phyloP scores from a whole-genome alignment of 2,888 invertebrate species.

The Pammene fasciana region DNA sequence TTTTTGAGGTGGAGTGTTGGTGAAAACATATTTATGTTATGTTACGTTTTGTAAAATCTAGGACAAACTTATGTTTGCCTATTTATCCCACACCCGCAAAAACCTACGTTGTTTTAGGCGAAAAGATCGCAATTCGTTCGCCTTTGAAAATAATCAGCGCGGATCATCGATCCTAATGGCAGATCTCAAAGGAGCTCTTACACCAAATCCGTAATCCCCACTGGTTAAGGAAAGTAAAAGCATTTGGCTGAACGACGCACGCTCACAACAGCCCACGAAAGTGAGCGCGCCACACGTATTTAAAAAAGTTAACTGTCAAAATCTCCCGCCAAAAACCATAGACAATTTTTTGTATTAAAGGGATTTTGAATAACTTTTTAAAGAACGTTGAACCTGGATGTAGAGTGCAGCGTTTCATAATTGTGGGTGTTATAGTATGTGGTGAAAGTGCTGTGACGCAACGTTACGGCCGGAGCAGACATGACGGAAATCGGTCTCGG shows the following conservation, averaged over 20 bases:
- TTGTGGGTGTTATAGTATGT: slow-evolving; percentile 62
- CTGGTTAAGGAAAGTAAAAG: slow-evolving; percentile 80
- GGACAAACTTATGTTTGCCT: no score
- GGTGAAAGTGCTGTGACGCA: slow-evolving; percentile 81
- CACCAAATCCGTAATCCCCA: slow-evolving; percentile 62
- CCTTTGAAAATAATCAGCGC: not conserved
- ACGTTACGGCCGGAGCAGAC: slow-evolving; percentile 72
- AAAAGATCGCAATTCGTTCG: not conserved
- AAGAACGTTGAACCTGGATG: slow-evolving; percentile 72
- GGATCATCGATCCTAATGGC: slow-evolving; percentile 17
- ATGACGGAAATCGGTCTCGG: slow-evolving; percentile 75
- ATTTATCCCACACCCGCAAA: not conserved
- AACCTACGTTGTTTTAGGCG: not conserved
- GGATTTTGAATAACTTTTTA: slow-evolving; percentile 53
- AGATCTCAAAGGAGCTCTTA: slow-evolving; percentile 26
- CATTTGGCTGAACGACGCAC: slow-evolving; percentile 60
- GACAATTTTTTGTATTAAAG: slow-evolving; percentile 42
- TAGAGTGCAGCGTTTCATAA: slow-evolving; percentile 66
- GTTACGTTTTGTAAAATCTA: no score
- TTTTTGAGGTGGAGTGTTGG: no score
- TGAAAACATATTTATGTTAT: no score
- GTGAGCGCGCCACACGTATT: slow-evolving; percentile 73
- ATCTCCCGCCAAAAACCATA: slow-evolving; percentile 62
- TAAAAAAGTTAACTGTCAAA: slow-evolving; percentile 50
- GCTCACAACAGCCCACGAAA: slow-evolving; percentile 72